A percentile compares a stretch with the other conserved stretches of the same genome.
phyloP scores from a whole-genome alignment of 2,888 invertebrate genomes.

The Stenichneumon culpator region DNA sequence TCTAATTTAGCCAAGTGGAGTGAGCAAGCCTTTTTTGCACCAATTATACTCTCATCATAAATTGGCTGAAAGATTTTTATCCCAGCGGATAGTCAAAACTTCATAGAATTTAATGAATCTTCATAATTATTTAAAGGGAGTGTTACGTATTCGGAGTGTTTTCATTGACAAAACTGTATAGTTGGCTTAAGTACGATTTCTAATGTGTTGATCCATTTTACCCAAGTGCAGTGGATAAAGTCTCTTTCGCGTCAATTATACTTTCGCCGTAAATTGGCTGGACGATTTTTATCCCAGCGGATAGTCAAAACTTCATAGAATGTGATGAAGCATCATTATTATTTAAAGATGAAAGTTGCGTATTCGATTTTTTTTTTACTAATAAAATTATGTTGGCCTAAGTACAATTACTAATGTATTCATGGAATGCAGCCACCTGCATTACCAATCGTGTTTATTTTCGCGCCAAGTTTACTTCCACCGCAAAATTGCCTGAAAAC shows the following conservation, averaged over 20 bases:
- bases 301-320: background rate
- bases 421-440: background rate
- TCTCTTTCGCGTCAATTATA: slow-evolving; percentile 7
- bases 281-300: background rate
- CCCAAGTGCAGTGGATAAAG: no score
- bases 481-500: slow-evolving; percentile 2
- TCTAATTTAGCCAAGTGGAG: background rate
- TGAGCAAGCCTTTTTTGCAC: slow-evolving; percentile 7
- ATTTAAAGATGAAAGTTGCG: no score
- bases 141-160: no score
- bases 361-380: background rate
- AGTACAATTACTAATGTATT: background rate
- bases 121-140: no score
- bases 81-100: no score
- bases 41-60: slow-evolving; percentile 12
- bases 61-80: background rate
- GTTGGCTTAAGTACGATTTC: no score
- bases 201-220: no score
- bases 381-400: background rate
- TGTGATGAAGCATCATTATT: no score
- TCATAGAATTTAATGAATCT: background rate
- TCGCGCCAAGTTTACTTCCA: slow-evolving; percentile 7
- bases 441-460: background rate
- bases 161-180: no score
- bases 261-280: slow-evolving; percentile 17